Evolutionary conservation across 2,888 invertebrate genomes (phyloP).

Genomic region (Seira ritae): DNA sequence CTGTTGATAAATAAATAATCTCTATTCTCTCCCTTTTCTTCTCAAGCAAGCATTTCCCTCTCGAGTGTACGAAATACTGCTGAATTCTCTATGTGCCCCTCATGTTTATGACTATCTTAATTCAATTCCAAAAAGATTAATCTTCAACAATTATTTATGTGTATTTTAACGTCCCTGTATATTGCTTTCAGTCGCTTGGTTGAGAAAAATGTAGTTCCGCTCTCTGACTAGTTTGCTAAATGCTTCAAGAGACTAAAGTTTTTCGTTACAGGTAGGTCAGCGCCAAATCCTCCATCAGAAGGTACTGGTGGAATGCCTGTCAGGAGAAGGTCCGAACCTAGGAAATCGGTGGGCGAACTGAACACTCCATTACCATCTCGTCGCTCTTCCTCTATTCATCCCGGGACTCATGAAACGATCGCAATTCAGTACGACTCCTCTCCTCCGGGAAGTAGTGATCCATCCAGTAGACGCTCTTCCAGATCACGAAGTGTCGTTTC

Average conservation of each 20-base stretch:
- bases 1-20: not conserved
- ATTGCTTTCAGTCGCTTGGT: slow-evolving; percentile 49
- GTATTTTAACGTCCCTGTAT: slow-evolving; percentile 29
- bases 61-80: slow-evolving; percentile 25
- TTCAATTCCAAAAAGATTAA: slow-evolving; percentile 19
- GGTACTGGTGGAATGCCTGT: too few relatives aligned
- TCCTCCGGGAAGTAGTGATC: slow-evolving; percentile 51
- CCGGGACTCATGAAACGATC: not conserved
- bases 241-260: slow-evolving; percentile 63
- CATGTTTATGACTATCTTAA: slow-evolving; percentile 29
- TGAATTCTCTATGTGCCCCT: slow-evolving; percentile 36
- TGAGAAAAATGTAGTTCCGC: slow-evolving; percentile 11
- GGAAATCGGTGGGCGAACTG: not conserved
- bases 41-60: not conserved
- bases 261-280: slow-evolving; percentile 61
- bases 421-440: slow-evolving; percentile 50
- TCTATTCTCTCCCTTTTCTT: slow-evolving; percentile 13
- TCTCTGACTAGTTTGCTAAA: slow-evolving; percentile 32
- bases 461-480: slow-evolving; percentile 52
- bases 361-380: not conserved
- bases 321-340: not conserved
- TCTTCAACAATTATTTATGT: not conserved
- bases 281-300: slow-evolving; percentile 35
- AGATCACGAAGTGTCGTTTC: slow-evolving; percentile 52
- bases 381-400: not conserved